Evolutionary conservation across 2,797 vertebrate genomes (phyloP).

Genomic region (Gephyroberyx darwinii): DNA sequence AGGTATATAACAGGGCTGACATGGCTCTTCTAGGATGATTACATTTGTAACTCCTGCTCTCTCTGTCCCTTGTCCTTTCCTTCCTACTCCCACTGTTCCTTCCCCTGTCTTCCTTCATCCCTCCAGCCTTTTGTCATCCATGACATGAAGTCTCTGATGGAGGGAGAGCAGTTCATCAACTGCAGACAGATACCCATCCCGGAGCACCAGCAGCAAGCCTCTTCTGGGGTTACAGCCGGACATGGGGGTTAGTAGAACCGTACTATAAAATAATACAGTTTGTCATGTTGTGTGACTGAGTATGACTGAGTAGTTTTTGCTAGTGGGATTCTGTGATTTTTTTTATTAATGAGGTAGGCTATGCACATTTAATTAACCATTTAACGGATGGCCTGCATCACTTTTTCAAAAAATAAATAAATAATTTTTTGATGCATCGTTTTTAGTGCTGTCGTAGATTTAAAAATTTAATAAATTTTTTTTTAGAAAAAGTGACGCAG

Average conservation of each 20-base stretch:
- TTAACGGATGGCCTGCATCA: no score
- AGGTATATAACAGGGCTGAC: slow-evolving; percentile 4
- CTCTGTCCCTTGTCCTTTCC: not conserved
- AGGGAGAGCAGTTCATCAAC: slow-evolving; percentile 95
- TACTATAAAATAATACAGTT: not conserved
- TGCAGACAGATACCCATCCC: slow-evolving; percentile 85
- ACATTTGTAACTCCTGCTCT: slow-evolving; percentile 6
- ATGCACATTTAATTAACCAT: no score
- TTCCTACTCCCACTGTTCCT: not conserved
- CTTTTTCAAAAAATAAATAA: no score
- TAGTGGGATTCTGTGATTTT: not conserved
- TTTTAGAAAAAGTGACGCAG: no score
- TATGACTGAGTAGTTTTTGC: not conserved
- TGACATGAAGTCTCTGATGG: slow-evolving; percentile 96
- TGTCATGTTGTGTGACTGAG: not conserved
- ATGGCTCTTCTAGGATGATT: slow-evolving; percentile 8
- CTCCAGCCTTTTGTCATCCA: slow-evolving; percentile 95
- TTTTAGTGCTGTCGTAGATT: no score
- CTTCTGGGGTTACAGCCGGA: slow-evolving; percentile 6
- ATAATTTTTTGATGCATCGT: no score
- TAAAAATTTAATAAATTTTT: no score
- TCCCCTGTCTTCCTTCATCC: not conserved
- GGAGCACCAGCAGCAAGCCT: slow-evolving; percentile 68
- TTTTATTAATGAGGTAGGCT: no score
- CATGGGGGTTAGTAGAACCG: slow-evolving; percentile 56